Base-by-base conservation (phyloP, 2,113 vertebrate genomes). In the Xenopus laevis region DNA sequence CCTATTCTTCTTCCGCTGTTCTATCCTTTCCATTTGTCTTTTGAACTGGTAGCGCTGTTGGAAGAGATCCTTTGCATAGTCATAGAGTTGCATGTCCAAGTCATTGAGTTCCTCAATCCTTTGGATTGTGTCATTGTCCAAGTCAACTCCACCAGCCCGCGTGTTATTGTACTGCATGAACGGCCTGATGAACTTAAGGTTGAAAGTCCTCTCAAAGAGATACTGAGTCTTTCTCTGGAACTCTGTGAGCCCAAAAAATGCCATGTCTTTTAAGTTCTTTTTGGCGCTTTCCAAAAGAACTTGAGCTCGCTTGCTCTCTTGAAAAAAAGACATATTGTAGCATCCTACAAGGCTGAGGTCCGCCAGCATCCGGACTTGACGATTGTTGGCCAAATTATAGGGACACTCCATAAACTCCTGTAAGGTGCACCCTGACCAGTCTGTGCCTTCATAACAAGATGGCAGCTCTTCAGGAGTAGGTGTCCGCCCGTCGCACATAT, bases 131-230 rank as follows among this genome's bases (percentile, higher is more conserved):
- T 89, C 83, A 3, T 95, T 93, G 46, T 94, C 95, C 82, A 96
- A 88, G 86, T 98, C 96, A 80, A 99, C 97, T 0, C 97, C 97
- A 0, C 95, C 96, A 0, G 96, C 96, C 67, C 96, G 85, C 0
- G 96, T 99, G 86, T 94, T 98, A 90, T 98, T 99, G 92, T 97
- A 98, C 88, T 99, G 97, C 94, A 98, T 94, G 84, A 99, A 99
- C 53, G 97, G 97, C 78, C 94, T 89, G 91, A 98, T 99, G 90
- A 99, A 98, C 70, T 94, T 94, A 83, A 99, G 91, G 80, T 90
- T 92, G 82, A 99, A 99, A 91, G 96, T 99, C 53, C 96, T 91
- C 83, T 99, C 97, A 50, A 99, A 99, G 79, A 99, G 93, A 87
- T 97, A 99, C 86, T 99, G 97, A 74, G 97, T 98, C 90, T 98